Conservation (phyloP, 37 sponge, comb jelly and placozoan species). For the Cladorhizidae sp. region DNA sequence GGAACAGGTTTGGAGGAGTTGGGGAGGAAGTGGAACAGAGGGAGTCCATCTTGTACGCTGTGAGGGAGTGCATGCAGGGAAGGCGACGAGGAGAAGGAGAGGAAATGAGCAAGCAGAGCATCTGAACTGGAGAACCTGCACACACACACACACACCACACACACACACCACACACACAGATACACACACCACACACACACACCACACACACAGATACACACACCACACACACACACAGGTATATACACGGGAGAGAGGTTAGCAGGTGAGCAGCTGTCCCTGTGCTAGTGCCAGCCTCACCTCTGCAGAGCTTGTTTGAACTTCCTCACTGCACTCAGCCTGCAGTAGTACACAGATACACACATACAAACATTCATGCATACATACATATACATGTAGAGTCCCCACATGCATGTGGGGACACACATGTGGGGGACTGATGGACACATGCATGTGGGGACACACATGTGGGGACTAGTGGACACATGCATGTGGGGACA, state of each 20-base stretch:
- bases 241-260: no score
- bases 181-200: background rate
- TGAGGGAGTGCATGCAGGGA: conserved; percentile 60
- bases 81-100: conserved; percentile 59
- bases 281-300: conserved; percentile 32
- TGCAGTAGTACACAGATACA: background rate
- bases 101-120: conserved; percentile 64
- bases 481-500: no score
- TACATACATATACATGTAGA: background rate
- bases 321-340: conserved; percentile 47
- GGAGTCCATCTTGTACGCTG: conserved; percentile 56
- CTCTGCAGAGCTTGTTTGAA: conserved; percentile 68
- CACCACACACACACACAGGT: no score
- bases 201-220: background rate
- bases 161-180: background rate
- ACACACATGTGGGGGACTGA: no score
- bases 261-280: no score
- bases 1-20: conserved; percentile 61
- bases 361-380: no score
- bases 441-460: no score
- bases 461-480: no score
- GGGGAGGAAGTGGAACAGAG: conserved; percentile 76
- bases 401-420: no score
- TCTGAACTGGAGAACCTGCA: conserved; percentile 53
- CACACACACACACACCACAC: background rate